Evolutionary conservation across 2,113 vertebrate genomes (phyloP).

Genomic region (Malaclemys terrapin): DNA sequence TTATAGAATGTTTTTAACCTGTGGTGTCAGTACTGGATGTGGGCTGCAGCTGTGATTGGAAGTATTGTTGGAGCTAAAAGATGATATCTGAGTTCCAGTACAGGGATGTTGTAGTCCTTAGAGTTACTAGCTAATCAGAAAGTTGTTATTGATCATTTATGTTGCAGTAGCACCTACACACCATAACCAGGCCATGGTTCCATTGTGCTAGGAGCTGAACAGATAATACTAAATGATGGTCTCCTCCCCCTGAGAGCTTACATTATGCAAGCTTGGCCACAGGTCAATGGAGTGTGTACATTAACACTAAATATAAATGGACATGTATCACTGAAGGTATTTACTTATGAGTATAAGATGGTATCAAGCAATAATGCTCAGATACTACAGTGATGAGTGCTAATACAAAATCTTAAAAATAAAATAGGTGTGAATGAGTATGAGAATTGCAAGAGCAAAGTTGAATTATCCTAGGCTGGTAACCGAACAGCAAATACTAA

Average conservation of each 20-base stretch:
- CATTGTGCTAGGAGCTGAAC: neutral
- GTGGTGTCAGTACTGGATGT: neutral
- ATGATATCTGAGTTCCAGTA: neutral
- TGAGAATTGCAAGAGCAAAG: neutral
- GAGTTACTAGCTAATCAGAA: neutral
- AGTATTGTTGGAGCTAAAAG: neutral
- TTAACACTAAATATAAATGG: neutral
- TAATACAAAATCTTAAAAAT: neutral
- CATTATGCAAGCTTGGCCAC: neutral
- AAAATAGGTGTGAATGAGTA: neutral
- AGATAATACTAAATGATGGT: neutral
- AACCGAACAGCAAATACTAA: fast-evolving
- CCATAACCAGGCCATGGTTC: neutral
- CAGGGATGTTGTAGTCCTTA: neutral
- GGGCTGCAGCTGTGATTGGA: neutral
- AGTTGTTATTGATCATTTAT: neutral
- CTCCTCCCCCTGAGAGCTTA: neutral
- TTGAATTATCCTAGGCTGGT: neutral
- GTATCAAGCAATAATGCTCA: neutral
- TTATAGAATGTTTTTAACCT: constrained; percentile 22
- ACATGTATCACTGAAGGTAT: neutral
- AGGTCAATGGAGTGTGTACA: neutral
- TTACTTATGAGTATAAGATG: neutral
- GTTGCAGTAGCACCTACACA: neutral
- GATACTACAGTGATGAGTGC: neutral